Conservation (phyloP, 2,888 invertebrate species). For the Doris montereyensis region DNA sequence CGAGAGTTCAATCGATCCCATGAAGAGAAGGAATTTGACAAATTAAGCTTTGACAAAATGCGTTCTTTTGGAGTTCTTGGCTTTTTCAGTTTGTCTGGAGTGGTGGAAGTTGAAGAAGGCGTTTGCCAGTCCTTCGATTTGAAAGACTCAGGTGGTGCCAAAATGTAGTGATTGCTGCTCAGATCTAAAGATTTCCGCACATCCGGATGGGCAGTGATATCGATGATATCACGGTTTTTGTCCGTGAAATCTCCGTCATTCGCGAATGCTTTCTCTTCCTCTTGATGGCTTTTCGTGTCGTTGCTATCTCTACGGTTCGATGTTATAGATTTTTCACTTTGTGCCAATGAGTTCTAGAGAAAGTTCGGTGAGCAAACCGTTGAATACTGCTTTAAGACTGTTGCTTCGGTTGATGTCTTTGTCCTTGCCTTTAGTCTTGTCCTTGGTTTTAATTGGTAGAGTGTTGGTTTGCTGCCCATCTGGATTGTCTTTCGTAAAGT, state of each 20-base stretch:
- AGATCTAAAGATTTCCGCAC: conserved; percentile 25
- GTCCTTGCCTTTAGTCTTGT: conserved; percentile 24
- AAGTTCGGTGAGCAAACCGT: conserved; percentile 57
- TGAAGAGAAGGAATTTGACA: not conserved
- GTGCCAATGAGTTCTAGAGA: conserved; percentile 51
- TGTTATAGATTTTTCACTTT: too few relatives aligned
- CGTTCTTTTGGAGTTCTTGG: not conserved
- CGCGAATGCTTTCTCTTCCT: too few relatives aligned
- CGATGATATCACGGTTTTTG: not conserved
- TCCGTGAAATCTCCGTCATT: too few relatives aligned
- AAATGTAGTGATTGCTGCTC: not conserved
- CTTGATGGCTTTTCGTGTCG: too few relatives aligned
- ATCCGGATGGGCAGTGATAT: not conserved
- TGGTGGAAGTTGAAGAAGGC: not conserved
- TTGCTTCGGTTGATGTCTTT: conserved; percentile 39
- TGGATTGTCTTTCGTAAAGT: not conserved
- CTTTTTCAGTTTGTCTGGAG: not conserved
- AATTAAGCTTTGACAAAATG: not conserved
- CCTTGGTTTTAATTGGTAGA: not conserved
- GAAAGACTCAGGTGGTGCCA: conserved; percentile 26
- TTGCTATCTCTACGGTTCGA: too few relatives aligned
- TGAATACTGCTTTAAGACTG: conserved; percentile 56
- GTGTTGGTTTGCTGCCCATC: not conserved
- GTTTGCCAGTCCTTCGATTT: not conserved
- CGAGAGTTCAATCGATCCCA: not conserved